Evolutionary conservation across 2,888 invertebrate genomes (phyloP).

Genomic region (Drosophila colorata): DNA sequence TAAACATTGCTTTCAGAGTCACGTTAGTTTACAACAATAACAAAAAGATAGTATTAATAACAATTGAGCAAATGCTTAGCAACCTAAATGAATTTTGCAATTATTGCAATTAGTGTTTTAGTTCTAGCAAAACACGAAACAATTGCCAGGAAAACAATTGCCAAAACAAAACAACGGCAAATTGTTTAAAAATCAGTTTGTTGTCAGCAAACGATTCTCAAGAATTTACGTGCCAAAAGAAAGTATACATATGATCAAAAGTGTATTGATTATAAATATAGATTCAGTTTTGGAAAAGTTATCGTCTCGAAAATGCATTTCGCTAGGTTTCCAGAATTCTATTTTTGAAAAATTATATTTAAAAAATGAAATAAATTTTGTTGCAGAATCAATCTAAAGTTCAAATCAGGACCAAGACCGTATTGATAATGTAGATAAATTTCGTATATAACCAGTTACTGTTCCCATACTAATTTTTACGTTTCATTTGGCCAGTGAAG

Average conservation of each 20-base stretch:
- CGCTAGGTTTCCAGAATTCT: too few species aligned
- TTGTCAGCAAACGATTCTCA: background rate
- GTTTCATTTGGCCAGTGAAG: slow-evolving; percentile 6
- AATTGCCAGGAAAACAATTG: slow-evolving; percentile 1
- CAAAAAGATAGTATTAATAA: slow-evolving; percentile 1
- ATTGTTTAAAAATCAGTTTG: background rate
- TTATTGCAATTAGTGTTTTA: slow-evolving; percentile 5
- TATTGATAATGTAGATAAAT: too few species aligned
- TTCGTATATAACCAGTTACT: background rate
- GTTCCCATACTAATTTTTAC: background rate
- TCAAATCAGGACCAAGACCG: too few species aligned
- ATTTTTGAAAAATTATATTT: too few species aligned
- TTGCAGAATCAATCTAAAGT: too few species aligned
- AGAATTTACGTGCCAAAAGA: background rate
- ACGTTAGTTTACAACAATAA: background rate
- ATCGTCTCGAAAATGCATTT: too few species aligned
- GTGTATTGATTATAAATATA: too few species aligned
- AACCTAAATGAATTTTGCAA: slow-evolving; percentile 1
- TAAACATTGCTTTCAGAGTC: background rate
- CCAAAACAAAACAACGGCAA: too few species aligned
- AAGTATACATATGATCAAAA: too few species aligned
- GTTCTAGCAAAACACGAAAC: background rate
- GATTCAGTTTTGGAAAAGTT: too few species aligned
- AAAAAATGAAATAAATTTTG: too few species aligned
- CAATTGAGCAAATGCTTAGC: background rate